A percentile compares a stretch with the other conserved stretches of the same genome.
phyloP scores from a whole-genome alignment of 2,888 invertebrate genomes.

The Trichopoda pennipes region DNA sequence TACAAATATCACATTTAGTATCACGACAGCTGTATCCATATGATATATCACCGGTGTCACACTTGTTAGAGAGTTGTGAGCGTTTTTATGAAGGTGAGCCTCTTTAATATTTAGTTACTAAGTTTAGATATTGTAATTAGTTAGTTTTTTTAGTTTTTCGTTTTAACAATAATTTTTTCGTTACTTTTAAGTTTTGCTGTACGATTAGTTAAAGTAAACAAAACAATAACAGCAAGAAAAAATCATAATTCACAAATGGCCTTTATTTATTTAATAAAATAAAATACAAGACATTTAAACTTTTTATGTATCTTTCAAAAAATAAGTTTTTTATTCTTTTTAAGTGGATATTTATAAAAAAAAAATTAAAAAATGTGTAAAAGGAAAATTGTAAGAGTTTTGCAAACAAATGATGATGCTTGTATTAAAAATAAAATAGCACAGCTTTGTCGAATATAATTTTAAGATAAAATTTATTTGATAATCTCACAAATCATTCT shows the following conservation, averaged over 20 bases:
- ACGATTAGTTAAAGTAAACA: conserved; percentile 5
- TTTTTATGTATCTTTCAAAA: neutral
- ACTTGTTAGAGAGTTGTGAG: conserved; percentile 91
- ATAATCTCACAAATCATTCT: too few species aligned
- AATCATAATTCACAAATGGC: neutral
- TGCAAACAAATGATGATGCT: too few species aligned
- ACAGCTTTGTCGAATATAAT: neutral
- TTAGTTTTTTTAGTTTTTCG: conserved; percentile 29
- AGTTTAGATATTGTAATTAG: conserved; percentile 37
- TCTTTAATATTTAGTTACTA: conserved; percentile 29
- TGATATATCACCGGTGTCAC: conserved; percentile 92
- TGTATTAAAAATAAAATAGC: neutral
- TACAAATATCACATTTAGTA: conserved; percentile 91
- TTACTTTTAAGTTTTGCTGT: conserved; percentile 6
- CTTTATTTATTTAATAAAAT: conserved; percentile 21
- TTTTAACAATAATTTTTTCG: conserved; percentile 4
- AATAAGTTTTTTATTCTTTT: neutral
- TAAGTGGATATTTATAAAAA: neutral
- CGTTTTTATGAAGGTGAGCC: conserved; percentile 89
- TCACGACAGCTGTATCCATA: conserved; percentile 92
- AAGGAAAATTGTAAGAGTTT: neutral
- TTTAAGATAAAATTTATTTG: too few species aligned
- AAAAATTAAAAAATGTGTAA: neutral
- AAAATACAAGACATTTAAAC: neutral
- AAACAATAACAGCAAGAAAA: neutral